Conservation (phyloP, 2,888 invertebrate species). For the Patella pellucida region DNA sequence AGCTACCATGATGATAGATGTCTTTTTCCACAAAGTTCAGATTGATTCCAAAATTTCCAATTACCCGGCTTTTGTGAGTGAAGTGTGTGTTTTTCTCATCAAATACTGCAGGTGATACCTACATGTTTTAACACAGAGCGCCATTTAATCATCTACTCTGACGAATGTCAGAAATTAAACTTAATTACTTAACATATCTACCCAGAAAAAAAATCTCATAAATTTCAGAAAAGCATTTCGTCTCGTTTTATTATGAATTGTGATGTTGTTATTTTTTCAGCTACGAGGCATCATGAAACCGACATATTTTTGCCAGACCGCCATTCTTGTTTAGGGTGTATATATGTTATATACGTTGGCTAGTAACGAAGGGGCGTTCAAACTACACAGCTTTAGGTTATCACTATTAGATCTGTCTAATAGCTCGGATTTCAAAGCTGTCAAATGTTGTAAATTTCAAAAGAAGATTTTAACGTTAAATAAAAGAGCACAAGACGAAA, state of each 20-base stretch:
- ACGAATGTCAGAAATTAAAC: constrained; percentile 6
- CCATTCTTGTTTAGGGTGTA: constrained; percentile 11
- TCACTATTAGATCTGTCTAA: constrained; percentile 19
- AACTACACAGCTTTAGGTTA: constrained; percentile 3
- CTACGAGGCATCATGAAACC: not conserved
- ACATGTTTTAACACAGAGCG: not conserved
- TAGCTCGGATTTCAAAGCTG: constrained; percentile 28
- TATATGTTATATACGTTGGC: not conserved
- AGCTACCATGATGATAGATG: constrained; percentile 1
- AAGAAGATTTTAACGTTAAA: not conserved
- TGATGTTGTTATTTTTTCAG: not conserved
- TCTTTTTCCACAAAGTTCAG: not conserved
- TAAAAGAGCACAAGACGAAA: not conserved
- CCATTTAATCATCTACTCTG: not conserved
- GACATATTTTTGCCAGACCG: constrained; percentile 9
- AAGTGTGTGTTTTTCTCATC: constrained; percentile 4
- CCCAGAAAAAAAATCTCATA: constrained; percentile 8
- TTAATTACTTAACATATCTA: constrained; percentile 10
- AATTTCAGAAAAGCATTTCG: constrained; percentile 10
- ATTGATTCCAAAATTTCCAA: constrained; percentile 6
- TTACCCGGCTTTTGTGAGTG: not conserved
- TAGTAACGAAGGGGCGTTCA: constrained; percentile 9
- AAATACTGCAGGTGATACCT: constrained; percentile 1
- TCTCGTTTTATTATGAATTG: constrained; percentile 6
- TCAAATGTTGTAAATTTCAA: constrained; percentile 30